Base-by-base conservation (phyloP, 1,140 invertebrate species). In the Nomia melanderi region DNA sequence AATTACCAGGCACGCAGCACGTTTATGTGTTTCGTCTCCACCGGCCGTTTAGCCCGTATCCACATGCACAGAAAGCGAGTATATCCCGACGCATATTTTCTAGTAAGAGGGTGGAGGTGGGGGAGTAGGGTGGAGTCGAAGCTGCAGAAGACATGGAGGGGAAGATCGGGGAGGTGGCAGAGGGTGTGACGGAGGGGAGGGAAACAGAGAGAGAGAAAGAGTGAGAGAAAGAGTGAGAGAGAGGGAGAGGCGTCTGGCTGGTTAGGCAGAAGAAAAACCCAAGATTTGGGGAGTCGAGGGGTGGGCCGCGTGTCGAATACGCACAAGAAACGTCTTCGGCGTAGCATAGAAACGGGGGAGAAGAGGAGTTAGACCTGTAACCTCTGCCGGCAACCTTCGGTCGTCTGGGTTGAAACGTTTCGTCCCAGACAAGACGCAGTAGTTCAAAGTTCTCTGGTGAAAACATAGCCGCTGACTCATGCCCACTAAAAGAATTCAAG, bases 391-490 rank as follows among this genome's bases (percentile, higher is more conserved):
- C 80, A 86, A 88, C 87, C 85, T 89, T 89, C 82, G 57, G 20
- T 50, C 60, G 73, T 67, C 79, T 70, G 73, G 76, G 44, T 79
- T 78, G 70, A 81, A 85, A 82, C 78, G 70, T 60, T 78, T 77
- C 79, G 62, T 14, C 44, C 78, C 82, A 78, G 82, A 84, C 87
- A 66, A 81, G 72, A 73, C 85, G 69, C 66, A 54, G 66, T 79
- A 73, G 87, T 88, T 89, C 88, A 89, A 89, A 90, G 83, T 87
- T 82, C 86, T 84, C 81, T 36, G 64, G 70, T 64, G 81, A 88
- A 85, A 88, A 88, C 85, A 86, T 50, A 57, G 65, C 47, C 31
- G 27, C 53, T 76, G 80, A 77, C 63, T 85, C 85, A 88, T 77
- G 31, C 44, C 27, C 39, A 25, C n/a, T 17, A 67, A 63, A 70